Conservation (phyloP, 2,888 invertebrate species). For the Smittia aterrima region DNA sequence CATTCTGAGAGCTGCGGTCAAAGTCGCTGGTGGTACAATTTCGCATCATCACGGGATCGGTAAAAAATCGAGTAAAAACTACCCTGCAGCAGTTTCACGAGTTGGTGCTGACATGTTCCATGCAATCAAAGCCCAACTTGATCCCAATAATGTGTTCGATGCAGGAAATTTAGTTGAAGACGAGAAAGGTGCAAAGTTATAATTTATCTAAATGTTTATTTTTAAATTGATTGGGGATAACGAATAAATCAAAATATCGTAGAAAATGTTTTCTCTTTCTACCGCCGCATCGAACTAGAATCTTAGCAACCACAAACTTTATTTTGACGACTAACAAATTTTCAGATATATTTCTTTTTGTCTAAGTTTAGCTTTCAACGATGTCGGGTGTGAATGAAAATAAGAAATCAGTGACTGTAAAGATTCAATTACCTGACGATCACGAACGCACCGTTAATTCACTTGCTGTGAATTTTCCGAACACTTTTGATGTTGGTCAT, state of each 20-base stretch:
- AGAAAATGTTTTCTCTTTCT: too few relatives aligned
- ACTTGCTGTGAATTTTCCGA: slow-evolving; percentile 52
- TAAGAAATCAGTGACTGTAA: slow-evolving; percentile 49
- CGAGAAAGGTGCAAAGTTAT: neutral
- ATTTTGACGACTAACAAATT: neutral
- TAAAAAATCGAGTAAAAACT: neutral
- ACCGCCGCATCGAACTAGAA: too few relatives aligned
- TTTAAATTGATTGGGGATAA: too few relatives aligned
- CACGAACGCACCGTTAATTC: slow-evolving; percentile 47
- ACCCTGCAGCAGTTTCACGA: neutral
- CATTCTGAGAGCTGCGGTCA: neutral
- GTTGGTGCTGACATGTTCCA: slow-evolving; percentile 15
- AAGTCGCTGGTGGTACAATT: neutral
- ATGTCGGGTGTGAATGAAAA: neutral
- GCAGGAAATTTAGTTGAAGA: slow-evolving; percentile 24
- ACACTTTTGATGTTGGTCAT: slow-evolving; percentile 57
- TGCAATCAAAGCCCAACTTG: neutral
- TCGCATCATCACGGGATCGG: slow-evolving; percentile 13
- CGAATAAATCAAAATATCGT: too few relatives aligned
- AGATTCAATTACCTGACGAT: slow-evolving; percentile 49
- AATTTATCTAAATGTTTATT: neutral
- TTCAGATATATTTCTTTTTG: neutral
- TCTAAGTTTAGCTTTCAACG: neutral
- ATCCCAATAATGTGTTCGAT: slow-evolving; percentile 13
- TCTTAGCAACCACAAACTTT: neutral